Evolutionary conservation across 2,797 vertebrate species (phyloP).

Genomic region (Spheniscus humboldti): DNA sequence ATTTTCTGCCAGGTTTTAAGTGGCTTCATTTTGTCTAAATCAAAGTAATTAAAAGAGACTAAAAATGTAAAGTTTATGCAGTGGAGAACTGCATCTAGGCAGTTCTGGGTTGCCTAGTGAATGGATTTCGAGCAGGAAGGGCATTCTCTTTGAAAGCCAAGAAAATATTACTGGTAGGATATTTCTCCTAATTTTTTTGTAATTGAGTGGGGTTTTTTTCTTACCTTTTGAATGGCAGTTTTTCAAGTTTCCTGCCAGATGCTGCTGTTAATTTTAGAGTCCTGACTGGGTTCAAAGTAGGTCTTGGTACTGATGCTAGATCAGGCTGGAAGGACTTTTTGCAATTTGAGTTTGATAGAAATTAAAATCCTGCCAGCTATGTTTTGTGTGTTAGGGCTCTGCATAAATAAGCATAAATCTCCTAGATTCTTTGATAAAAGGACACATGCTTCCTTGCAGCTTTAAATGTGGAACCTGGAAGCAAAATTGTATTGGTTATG

Average conservation of each 20-base stretch:
- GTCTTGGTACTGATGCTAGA: neutral
- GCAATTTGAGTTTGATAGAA: neutral
- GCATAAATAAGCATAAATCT: constrained; percentile 4
- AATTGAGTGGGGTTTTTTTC: neutral
- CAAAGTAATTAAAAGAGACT: constrained; percentile 59
- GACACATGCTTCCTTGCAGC: neutral
- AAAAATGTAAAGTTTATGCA: constrained; percentile 48
- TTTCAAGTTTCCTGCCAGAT: neutral
- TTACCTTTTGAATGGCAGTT: neutral
- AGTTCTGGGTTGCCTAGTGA: neutral
- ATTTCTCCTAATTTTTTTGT: neutral
- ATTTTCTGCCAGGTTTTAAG: constrained; percentile 45
- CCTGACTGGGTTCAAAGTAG: neutral
- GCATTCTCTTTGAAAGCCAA: neutral
- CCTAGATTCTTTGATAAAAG: neutral
- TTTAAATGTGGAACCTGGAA: neutral
- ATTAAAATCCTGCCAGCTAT: neutral
- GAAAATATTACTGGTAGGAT: neutral
- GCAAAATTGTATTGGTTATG: neutral
- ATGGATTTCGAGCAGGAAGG: neutral
- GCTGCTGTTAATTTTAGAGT: neutral
- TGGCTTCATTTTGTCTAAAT: constrained; percentile 55
- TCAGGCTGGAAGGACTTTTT: neutral
- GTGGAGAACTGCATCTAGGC: neutral
- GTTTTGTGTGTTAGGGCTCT: neutral